Conservation (phyloP, 2,113 vertebrate genomes). For the Helogale parvula region DNA sequence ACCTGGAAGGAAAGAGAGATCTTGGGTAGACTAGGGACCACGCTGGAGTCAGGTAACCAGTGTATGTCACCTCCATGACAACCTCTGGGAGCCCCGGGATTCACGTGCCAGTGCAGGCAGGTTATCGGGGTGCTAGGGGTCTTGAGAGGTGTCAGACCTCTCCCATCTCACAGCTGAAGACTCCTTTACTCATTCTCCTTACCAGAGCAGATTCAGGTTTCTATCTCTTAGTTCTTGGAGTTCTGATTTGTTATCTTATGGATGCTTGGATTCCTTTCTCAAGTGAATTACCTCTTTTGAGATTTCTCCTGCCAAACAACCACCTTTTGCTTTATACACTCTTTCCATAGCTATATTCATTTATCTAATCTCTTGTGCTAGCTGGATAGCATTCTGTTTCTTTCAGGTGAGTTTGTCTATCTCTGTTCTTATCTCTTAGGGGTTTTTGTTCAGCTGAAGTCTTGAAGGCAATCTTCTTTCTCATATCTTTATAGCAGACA, state of each 20-base stretch:
- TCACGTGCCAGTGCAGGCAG: not conserved
- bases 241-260: not conserved
- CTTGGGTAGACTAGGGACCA: not conserved
- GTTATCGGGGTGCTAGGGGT: not conserved
- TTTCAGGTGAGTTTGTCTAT: not conserved
- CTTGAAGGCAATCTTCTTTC: not conserved
- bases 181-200: not conserved
- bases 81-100: not conserved
- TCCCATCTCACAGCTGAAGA: not conserved
- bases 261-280: not conserved
- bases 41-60: not conserved
- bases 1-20: not conserved
- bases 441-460: not conserved
- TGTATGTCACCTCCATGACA: not conserved
- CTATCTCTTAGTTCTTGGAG: not conserved
- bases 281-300: not conserved
- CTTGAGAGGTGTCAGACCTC: no score
- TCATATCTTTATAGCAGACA: not conserved
- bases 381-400: not conserved
- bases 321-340: not conserved
- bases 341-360: not conserved
- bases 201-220: not conserved
- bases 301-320: not conserved
- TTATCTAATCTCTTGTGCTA: not conserved
- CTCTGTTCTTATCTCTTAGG: not conserved